Percentiles rank a stretch among this genome's conserved stretches.
Evolutionary conservation across 2,113 vertebrate genomes (phyloP).

Genomic region (Phalacrocorax brasilianus): DNA sequence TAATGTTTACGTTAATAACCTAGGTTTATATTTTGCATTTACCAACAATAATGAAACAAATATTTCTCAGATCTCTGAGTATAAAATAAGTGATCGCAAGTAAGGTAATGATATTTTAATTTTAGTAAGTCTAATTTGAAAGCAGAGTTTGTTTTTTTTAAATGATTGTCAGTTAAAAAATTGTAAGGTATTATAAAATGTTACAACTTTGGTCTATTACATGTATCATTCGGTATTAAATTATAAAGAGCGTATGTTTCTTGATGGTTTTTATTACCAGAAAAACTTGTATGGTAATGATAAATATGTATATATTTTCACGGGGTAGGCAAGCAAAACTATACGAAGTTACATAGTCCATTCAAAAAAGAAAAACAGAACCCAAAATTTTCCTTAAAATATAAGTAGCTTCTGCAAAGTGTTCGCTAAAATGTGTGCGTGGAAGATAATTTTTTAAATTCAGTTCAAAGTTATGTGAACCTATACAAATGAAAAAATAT

Average conservation of each 20-base stretch:
- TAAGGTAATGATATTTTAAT: neutral
- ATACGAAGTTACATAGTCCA: neutral
- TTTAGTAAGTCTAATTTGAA: neutral
- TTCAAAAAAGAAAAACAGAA: neutral
- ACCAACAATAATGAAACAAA: neutral
- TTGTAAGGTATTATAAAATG: neutral
- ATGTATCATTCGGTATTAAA: neutral
- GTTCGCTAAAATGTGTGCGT: neutral
- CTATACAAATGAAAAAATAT: neutral
- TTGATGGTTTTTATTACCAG: neutral
- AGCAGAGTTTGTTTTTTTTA: neutral
- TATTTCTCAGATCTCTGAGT: neutral
- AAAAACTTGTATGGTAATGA: neutral
- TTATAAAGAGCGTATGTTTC: neutral
- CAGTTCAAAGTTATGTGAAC: neutral
- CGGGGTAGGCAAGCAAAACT: neutral
- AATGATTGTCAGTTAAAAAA: neutral
- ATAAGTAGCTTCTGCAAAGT: neutral
- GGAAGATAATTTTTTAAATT: neutral
- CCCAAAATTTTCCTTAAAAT: neutral
- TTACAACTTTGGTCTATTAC: neutral
- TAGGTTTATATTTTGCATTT: neutral
- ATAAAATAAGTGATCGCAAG: neutral
- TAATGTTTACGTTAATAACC: neutral
- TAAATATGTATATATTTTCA: neutral